These are phyloP conservation scores for Neosilurus hyrtlii DNA, from an alignment of 2,797 vertebrate species.

Conservation along the genomic window DNA sequence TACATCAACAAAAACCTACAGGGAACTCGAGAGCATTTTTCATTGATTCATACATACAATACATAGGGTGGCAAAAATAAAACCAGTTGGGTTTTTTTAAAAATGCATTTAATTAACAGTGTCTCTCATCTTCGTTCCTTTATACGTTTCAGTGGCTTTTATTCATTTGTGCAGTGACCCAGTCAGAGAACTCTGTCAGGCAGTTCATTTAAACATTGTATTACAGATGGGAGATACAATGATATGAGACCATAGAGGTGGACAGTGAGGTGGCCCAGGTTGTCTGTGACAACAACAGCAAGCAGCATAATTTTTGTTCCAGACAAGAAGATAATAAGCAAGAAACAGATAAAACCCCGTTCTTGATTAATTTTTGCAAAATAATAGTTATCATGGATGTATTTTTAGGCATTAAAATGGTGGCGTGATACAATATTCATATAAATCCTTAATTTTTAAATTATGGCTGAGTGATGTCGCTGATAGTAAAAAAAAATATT, in stretches of 20 bases:
- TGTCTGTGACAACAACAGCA: too few species aligned
- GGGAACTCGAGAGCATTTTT: slow-evolving; percentile 2
- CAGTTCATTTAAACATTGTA: slow-evolving; percentile 67
- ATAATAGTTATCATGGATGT: background rate
- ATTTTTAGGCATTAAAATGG: background rate
- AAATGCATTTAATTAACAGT: slow-evolving; percentile 37
- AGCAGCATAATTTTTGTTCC: background rate
- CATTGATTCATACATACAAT: slow-evolving; percentile 17
- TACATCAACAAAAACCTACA: slow-evolving; percentile 39
- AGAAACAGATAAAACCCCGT: background rate
- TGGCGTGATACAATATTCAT: background rate
- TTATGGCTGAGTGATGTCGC: background rate
- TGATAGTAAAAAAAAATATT: background rate
- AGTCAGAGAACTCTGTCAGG: slow-evolving; percentile 65
- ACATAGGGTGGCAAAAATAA: slow-evolving; percentile 40
- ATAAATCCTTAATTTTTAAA: background rate
- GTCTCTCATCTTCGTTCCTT: slow-evolving; percentile 31
- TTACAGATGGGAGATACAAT: background rate
- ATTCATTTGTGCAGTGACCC: slow-evolving; percentile 63
- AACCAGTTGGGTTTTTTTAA: slow-evolving; percentile 40
- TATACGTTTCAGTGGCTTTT: slow-evolving; percentile 43
- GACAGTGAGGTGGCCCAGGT: too few species aligned
- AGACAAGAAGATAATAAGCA: too few species aligned
- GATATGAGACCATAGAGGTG: background rate
- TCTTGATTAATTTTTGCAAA: background rate